phyloP scores from a whole-genome alignment of 2,888 invertebrate genomes.

The Mystacides longicornis region DNA sequence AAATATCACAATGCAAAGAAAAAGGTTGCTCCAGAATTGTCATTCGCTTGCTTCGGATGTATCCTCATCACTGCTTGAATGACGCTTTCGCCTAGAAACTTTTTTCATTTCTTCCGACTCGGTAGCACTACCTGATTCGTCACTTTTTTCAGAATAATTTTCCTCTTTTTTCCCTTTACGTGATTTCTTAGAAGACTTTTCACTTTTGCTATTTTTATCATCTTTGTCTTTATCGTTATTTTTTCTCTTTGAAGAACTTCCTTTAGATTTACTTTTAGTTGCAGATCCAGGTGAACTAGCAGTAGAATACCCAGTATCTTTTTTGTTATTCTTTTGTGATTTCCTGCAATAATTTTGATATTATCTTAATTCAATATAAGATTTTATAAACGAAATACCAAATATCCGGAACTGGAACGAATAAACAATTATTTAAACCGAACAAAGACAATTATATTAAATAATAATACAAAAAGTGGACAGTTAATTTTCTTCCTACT shows the following conservation, averaged over 20 bases:
- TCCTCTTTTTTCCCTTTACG: conserved; percentile 18
- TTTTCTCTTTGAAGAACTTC: conserved; percentile 8
- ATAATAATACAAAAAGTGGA: no score
- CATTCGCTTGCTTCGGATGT: conserved; percentile 20
- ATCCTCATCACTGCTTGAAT: conserved; percentile 12
- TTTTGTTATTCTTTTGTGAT: conserved; percentile 32
- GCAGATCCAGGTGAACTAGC: conserved; percentile 51
- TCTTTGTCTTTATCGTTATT: conserved; percentile 11
- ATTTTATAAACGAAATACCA: no score
- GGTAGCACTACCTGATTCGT: conserved; percentile 13
- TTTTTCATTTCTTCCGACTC: conserved; percentile 9
- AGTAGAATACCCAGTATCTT: conserved; percentile 64
- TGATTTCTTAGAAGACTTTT: conserved; percentile 7
- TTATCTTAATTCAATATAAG: conserved; percentile 4
- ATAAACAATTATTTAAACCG: no score
- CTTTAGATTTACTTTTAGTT: conserved; percentile 14
- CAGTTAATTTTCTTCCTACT: no score
- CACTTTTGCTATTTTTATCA: conserved; percentile 8
- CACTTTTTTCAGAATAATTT: conserved; percentile 20
- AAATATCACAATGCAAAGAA: conserved; percentile 13
- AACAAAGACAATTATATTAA: no score
- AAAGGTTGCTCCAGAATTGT: conserved; percentile 20
- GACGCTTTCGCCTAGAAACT: conserved; percentile 7
- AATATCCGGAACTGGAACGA: no score
- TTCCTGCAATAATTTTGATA: not conserved